phyloP scores from a whole-genome alignment of 2,888 invertebrate species.

The Gari tellinella region DNA sequence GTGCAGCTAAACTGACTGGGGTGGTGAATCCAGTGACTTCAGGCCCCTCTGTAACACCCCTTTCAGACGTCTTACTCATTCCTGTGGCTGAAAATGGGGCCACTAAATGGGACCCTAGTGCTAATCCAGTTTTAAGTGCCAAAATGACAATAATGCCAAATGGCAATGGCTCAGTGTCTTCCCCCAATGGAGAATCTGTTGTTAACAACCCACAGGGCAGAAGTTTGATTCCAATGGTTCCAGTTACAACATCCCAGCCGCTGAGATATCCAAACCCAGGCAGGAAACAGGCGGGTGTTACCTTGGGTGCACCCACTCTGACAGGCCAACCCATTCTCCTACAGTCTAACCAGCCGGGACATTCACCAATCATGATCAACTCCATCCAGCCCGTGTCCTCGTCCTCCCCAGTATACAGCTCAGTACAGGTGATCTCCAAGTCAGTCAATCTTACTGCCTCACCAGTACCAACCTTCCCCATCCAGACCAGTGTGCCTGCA shows the following conservation, averaged over 20 bases:
- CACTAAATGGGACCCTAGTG: slow-evolving; percentile 12
- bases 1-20: no score
- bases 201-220: no score
- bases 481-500: no score
- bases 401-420: slow-evolving; percentile 9
- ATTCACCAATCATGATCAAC: slow-evolving; percentile 18
- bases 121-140: slow-evolving; percentile 22
- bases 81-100: slow-evolving; percentile 17
- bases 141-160: slow-evolving; percentile 19
- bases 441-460: no score
- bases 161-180: no score
- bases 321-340: background rate
- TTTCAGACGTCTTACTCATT: slow-evolving; percentile 24
- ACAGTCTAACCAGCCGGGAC: background rate
- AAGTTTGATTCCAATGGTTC: no score
- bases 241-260: no score
- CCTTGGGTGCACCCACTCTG: background rate
- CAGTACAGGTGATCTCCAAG: slow-evolving; percentile 1
- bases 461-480: no score
- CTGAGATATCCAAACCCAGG: background rate
- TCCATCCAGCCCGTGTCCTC: slow-evolving; percentile 22
- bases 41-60: background rate
- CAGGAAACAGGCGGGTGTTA: background rate
- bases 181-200: no score
- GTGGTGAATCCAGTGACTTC: no score